Conservation (phyloP, 2,113 vertebrate species). For the Silurus asotus region DNA sequence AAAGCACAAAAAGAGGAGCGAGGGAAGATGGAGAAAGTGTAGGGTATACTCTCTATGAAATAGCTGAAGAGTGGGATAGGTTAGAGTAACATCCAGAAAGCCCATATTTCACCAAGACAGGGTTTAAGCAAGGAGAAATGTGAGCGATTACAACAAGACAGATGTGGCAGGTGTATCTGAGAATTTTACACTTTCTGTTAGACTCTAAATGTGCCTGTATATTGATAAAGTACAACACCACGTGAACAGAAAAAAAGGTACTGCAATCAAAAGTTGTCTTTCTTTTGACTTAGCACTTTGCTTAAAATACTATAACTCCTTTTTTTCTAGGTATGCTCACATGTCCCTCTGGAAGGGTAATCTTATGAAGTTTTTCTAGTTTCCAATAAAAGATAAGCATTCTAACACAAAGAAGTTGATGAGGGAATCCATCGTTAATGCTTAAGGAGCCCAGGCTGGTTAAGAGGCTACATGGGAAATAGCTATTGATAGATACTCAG, state of each 20-base stretch:
- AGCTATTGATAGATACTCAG: conserved; percentile 42
- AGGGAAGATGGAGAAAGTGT: conserved; percentile 20
- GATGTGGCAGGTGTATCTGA: not conserved
- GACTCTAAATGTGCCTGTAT: not conserved
- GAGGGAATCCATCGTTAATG: conserved; percentile 70
- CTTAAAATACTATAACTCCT: conserved; percentile 29
- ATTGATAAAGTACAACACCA: not conserved
- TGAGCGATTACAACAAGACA: not conserved
- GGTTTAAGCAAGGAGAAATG: conserved; percentile 4
- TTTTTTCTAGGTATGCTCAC: conserved; percentile 10
- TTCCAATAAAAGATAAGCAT: conserved; percentile 29
- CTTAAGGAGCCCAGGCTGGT: conserved; percentile 60
- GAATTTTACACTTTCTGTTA: not conserved
- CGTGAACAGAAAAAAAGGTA: not conserved
- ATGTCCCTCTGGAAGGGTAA: not conserved
- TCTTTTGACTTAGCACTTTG: conserved; percentile 18
- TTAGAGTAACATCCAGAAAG: conserved; percentile 3
- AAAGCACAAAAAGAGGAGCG: conserved; percentile 34
- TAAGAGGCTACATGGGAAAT: conserved; percentile 54
- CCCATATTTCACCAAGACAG: conserved; percentile 21
- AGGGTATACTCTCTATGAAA: conserved; percentile 31
- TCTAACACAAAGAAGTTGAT: conserved; percentile 54
- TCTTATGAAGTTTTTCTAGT: not conserved
- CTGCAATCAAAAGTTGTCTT: not conserved
- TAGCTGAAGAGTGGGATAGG: conserved; percentile 21